Evolutionary conservation across 2,113 vertebrate genomes (phyloP).

Genomic region (Zosterops japonicus): DNA sequence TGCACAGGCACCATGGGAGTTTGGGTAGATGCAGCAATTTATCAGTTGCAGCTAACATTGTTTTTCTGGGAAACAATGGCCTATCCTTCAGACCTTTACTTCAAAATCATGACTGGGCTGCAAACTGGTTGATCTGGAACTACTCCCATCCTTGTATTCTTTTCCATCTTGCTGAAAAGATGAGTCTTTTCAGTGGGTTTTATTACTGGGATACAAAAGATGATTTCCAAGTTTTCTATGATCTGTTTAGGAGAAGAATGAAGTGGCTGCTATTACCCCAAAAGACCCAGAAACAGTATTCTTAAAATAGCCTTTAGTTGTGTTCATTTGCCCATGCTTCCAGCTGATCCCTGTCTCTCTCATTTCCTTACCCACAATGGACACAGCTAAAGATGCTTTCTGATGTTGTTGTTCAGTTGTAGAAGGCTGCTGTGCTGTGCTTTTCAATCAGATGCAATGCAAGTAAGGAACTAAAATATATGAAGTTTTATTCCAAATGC

Average conservation of each 20-base stretch:
- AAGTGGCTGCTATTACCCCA: background rate
- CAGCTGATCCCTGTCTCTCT: background rate
- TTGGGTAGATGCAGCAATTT: background rate
- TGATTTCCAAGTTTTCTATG: background rate
- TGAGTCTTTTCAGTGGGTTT: background rate
- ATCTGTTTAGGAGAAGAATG: background rate
- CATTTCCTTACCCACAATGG: background rate
- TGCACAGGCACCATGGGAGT: background rate
- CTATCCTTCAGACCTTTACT: background rate
- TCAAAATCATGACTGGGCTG: background rate
- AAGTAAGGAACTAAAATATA: background rate
- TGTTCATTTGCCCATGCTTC: background rate
- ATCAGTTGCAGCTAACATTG: background rate
- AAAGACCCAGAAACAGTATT: background rate
- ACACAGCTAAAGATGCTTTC: background rate
- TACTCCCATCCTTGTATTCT: background rate
- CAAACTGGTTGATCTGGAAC: background rate
- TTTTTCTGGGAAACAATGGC: background rate
- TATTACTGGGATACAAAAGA: background rate
- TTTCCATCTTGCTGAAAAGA: background rate
- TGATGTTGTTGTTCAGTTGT: background rate
- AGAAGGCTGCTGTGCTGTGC: background rate
- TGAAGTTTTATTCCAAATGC: background rate
- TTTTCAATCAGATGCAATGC: background rate
- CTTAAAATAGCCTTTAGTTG: background rate